Conservation (phyloP, 2,888 invertebrate species). For the Darwinula stevensoni region DNA sequence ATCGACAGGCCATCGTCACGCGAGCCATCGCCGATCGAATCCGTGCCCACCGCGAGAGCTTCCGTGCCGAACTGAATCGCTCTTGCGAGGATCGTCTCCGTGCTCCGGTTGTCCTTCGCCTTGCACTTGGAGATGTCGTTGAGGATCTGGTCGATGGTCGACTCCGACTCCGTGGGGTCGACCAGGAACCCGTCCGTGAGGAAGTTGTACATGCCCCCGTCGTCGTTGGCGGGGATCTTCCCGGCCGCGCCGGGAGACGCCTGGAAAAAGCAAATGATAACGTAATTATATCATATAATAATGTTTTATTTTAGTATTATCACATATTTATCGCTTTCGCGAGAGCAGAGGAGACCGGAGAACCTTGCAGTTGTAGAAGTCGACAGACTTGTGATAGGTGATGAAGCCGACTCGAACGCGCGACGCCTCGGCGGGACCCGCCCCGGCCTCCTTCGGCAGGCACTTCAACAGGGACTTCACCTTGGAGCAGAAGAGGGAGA, state of each 20-base stretch:
- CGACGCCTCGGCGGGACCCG: constrained; percentile 35
- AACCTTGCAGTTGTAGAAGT: constrained; percentile 66
- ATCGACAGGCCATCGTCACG: too few relatives aligned
- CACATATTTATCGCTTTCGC: too few relatives aligned
- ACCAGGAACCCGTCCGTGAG: constrained; percentile 71
- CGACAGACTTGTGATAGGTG: constrained; percentile 75
- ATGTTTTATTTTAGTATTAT: too few relatives aligned
- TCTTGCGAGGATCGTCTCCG: constrained; percentile 76
- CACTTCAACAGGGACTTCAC: constrained; percentile 46
- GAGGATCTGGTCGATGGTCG: constrained; percentile 57
- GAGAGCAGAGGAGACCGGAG: too few relatives aligned
- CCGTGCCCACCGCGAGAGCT: constrained; percentile 41
- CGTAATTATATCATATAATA: too few relatives aligned
- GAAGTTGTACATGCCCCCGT: constrained; percentile 91
- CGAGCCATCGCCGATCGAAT: too few relatives aligned
- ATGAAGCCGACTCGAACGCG: constrained; percentile 76
- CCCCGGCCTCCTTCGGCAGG: constrained; percentile 32
- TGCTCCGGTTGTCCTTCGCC: constrained; percentile 68
- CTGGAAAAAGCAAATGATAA: constrained; percentile 17
- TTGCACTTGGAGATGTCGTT: constrained; percentile 74
- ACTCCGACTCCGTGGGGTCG: constrained; percentile 54
- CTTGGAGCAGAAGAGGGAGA: constrained; percentile 56
- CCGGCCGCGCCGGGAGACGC: constrained; percentile 58
- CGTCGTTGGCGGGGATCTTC: constrained; percentile 88
- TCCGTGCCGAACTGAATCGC: constrained; percentile 93